Evolutionary conservation across 2,113 vertebrate genomes (phyloP), one percentile per base, ranked within the genome.

Genomic region (Catharus fuscescens): DNA sequence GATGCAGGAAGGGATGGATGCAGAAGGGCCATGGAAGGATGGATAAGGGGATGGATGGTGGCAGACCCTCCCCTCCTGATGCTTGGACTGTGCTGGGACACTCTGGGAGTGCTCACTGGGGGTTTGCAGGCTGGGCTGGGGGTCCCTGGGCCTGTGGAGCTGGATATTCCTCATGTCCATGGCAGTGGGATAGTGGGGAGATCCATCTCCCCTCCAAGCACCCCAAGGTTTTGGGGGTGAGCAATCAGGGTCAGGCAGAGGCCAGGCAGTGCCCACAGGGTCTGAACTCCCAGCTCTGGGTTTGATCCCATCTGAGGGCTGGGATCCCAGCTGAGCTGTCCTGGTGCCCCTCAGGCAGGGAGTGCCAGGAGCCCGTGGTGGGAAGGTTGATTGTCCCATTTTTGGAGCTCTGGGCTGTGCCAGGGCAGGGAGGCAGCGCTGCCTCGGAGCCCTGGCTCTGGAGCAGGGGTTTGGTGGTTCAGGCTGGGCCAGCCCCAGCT

Each of bases 31-130:
- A 1, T 8, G 56, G 20, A 20, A 26, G 34, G 66, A 17, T 42
- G 60, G 66, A 5, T 16, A 3, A 24, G 10, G 20, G 45, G 45
- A 5, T 20, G 45, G 45, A 47, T 47, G 52, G 72, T 0, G 14
- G 47, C 42, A 60, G 50, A 57, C 14, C 36, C 80, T 31, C 29
- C 17, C 42, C 57, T 80, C 57, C 6, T 0, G 4, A 4, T 26
- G 2, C 18, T 42, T 12, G 25, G 42, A 8, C 7, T 18, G 29
- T 6, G 29, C 26, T 1, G 3, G 8, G 59, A 8, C 0, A 5
- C 7, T 5, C 74, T 74, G 74, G 86, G 19, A n/a, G 15, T 0
- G 0, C 25, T 25, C 29, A 0, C 11, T 0, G 42, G 12, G 62
- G 42, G 13, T 9, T 32, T 45, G 18, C 64, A 72, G 64, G 20